phyloP scores from a whole-genome alignment of 2,113 vertebrate genomes.

The Lipophrys pholis region DNA sequence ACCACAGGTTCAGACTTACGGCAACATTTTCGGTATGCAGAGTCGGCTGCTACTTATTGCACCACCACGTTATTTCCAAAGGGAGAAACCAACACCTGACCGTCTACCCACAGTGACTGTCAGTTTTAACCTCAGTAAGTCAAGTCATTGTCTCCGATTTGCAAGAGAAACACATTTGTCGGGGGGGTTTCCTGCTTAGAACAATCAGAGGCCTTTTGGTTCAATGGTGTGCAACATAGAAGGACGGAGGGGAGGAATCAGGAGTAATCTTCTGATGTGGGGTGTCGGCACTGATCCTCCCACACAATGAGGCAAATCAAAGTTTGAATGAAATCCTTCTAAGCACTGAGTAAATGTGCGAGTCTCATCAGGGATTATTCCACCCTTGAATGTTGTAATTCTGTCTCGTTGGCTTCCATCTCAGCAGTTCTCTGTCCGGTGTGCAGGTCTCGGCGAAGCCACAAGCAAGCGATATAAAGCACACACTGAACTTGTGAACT shows the following conservation, averaged over 20 bases:
- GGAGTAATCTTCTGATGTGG: not conserved
- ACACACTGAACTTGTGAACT: constrained; percentile 56
- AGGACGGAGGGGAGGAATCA: not conserved
- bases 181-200: not conserved
- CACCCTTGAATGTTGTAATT: too few relatives aligned
- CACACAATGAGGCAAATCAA: constrained; percentile 12
- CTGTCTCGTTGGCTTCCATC: too few relatives aligned
- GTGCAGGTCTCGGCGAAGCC: too few relatives aligned
- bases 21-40: too few relatives aligned
- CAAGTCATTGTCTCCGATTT: not conserved
- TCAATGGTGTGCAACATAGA: not conserved
- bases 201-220: not conserved
- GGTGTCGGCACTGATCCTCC: not conserved
- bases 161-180: not conserved
- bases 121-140: not conserved
- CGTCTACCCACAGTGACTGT: too few relatives aligned
- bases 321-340: not conserved
- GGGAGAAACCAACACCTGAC: too few relatives aligned
- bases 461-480: too few relatives aligned
- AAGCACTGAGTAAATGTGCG: not conserved
- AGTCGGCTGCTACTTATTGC: too few relatives aligned
- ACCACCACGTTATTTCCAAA: too few relatives aligned
- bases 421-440: too few relatives aligned
- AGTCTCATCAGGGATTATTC: not conserved
- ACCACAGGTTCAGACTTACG: too few relatives aligned